Evolutionary conservation across 2,797 vertebrate genomes (phyloP).

Genomic region (Poeciliopsis presidionis): DNA sequence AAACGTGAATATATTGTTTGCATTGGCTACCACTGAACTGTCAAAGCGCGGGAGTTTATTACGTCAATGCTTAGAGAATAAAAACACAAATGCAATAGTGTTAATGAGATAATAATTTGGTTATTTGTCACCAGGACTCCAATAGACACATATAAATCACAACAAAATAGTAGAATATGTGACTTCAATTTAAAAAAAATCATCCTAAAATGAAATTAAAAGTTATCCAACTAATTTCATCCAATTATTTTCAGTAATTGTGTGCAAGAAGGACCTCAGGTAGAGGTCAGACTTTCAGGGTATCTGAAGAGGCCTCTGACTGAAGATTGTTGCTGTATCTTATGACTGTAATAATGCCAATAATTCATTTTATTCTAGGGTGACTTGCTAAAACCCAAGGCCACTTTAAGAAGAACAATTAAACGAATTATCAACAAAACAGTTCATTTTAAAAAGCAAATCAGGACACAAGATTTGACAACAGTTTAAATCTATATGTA

Average conservation of each 20-base stretch:
- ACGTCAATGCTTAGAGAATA: not conserved
- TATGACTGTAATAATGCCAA: not conserved
- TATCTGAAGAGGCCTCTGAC: not conserved
- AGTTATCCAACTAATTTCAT: not conserved
- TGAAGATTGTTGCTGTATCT: not conserved
- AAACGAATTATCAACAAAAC: not conserved
- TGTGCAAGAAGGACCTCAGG: not conserved
- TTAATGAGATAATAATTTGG: not conserved
- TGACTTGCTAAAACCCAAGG: no score
- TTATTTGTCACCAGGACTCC: not conserved
- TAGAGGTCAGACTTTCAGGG: not conserved
- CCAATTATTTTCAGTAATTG: not conserved
- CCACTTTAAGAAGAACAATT: not conserved
- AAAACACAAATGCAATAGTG: not conserved
- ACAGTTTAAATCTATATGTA: not conserved
- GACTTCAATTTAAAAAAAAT: not conserved
- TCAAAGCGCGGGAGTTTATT: slow-evolving; percentile 75
- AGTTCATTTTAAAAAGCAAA: not conserved
- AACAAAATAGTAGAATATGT: not conserved
- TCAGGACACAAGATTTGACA: not conserved
- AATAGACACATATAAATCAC: not conserved
- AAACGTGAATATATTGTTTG: slow-evolving; percentile 14
- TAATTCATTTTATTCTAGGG: no score
- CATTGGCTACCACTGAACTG: slow-evolving; percentile 51
- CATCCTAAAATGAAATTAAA: no score